Evolutionary conservation across 1,140 invertebrate genomes (phyloP), one percentile per base, ranked within the genome.

Genomic region (Batillaria attramentaria): DNA sequence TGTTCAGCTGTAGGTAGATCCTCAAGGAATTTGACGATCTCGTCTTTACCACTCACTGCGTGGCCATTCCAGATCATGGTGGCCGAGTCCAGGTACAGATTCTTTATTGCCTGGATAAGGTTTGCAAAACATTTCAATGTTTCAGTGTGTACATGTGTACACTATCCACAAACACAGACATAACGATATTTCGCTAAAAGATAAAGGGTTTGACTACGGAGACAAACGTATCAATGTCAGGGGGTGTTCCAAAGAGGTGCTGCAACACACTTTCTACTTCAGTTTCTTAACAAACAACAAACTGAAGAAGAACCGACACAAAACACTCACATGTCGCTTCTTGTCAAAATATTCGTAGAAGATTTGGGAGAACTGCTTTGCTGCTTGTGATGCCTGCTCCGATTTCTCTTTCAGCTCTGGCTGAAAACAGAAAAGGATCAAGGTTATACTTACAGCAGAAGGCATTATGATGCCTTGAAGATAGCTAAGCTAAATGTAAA

Each of bases 11-110:
- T 87, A 41, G 95, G 96, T 77, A 97, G 87, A 78, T 95, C 94
- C 83, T 94, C 93, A 83, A 94, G 93, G 88, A 95, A 96, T 85
- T 95, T 95, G 85, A 95, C 93, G 77, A 97, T 96, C 66, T 92
- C 93, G 69, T 95, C 94, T 85, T 93, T 94, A 10, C 95, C 95
- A 79, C 90, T 93, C 0, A 94, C 92, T 31, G 94, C 93, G 91
- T 96, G 96, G 43, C 96, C 96, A 92, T 97, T 97, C 96, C 95
- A 97, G 39, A 95, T 94, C 66, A 97, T 90, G 35, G 94, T 91
- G n/a, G 94, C 95, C 39, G 93, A 93, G 65, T 96, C 95, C 82
- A 96, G 88, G 84, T 97, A 97, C 33, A 97, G 89, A 84, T 94
- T 94, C 0, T 93, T 93, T 82, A 96, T 94, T 83, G 94, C 87